Percentiles rank a stretch among this genome's conserved stretches.
Evolutionary conservation across 2,113 vertebrate species (phyloP).

Genomic region (Coptodon rendalli): DNA sequence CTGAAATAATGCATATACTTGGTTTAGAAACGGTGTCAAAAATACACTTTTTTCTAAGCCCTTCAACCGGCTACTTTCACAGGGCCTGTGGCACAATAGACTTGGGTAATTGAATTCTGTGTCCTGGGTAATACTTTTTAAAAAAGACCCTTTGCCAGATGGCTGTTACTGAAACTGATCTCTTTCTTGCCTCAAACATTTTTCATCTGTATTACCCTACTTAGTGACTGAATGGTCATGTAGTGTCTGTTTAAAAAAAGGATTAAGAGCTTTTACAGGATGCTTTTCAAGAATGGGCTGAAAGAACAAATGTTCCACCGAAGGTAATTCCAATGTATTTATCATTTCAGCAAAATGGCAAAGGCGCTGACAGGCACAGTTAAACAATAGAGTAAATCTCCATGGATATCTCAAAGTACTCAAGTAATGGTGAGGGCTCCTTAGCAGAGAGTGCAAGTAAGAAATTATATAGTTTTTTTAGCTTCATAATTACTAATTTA

Average conservation of each 20-base stretch:
- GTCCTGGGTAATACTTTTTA: constrained; percentile 9
- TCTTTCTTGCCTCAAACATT: constrained; percentile 14
- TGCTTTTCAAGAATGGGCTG: constrained; percentile 37
- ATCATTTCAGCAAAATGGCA: constrained; percentile 33
- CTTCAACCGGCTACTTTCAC: background rate
- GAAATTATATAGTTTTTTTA: background rate
- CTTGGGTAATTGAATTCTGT: constrained; percentile 12
- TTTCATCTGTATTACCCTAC: constrained; percentile 36
- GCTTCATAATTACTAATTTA: constrained; percentile 5
- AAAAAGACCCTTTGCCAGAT: constrained; percentile 11
- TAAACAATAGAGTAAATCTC: constrained; percentile 5
- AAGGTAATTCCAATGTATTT: constrained; percentile 26
- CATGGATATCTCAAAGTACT: background rate
- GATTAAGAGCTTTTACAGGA: constrained; percentile 38
- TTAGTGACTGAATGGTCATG: constrained; percentile 26
- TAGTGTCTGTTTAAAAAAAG: constrained; percentile 35
- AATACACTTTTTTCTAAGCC: background rate
- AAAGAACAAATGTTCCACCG: constrained; percentile 19
- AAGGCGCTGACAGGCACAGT: background rate
- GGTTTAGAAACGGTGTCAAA: background rate
- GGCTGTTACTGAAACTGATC: constrained; percentile 25
- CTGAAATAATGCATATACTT: background rate
- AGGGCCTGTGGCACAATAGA: background rate
- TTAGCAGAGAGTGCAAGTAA: background rate
- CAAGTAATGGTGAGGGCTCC: background rate